phyloP scores from a whole-genome alignment of 2,797 vertebrate species.

The Pseudomugil tenellus region DNA sequence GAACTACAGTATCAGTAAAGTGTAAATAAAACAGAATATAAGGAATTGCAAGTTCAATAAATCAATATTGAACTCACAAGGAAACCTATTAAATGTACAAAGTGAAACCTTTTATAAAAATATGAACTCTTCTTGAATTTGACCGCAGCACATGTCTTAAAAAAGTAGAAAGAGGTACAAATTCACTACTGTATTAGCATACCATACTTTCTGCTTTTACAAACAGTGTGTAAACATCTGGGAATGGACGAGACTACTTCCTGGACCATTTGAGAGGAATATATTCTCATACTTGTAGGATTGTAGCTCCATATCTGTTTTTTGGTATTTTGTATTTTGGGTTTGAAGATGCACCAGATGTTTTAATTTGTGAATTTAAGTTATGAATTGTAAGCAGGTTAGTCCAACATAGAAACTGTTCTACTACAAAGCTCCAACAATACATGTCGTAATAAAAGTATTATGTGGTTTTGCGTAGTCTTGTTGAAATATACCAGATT shows the following conservation, averaged over 20 bases:
- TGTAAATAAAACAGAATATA: too few relatives aligned
- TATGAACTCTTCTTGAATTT: neutral
- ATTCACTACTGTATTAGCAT: neutral
- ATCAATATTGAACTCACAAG: too few relatives aligned
- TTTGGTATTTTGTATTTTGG: neutral
- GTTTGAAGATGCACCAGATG: neutral
- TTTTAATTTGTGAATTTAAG: neutral
- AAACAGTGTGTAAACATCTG: neutral
- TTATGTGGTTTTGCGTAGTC: neutral
- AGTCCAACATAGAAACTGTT: neutral
- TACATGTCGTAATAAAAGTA: neutral
- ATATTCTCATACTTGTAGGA: neutral
- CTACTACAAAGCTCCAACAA: too few relatives aligned
- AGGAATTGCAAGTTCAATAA: too few relatives aligned
- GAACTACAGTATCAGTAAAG: too few relatives aligned
- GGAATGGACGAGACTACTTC: neutral
- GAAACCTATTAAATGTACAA: too few relatives aligned
- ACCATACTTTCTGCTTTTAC: neutral
- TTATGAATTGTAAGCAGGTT: neutral
- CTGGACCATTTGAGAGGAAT: neutral
- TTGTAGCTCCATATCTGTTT: neutral
- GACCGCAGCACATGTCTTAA: neutral
- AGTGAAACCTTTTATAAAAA: neutral
- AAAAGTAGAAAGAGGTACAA: neutral
- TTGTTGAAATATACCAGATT: neutral